These are phyloP conservation scores for Neodiprion fabricii DNA, from an alignment of 1,140 invertebrate genomes.

Conservation along the genomic window DNA sequence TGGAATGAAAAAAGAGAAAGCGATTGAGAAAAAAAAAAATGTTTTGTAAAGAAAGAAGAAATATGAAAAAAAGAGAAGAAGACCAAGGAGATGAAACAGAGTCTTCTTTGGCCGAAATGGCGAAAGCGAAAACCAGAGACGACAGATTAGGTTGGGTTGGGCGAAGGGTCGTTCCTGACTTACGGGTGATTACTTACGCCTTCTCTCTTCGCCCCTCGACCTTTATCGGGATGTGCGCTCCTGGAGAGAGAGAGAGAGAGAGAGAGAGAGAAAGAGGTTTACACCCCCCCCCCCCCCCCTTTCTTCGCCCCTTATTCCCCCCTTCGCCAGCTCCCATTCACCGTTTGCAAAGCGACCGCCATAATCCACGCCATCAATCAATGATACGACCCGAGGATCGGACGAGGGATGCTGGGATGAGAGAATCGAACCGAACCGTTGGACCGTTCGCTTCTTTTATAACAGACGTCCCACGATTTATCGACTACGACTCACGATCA, in stretches of 20 bases:
- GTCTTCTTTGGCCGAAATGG: background rate
- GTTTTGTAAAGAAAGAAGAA: background rate
- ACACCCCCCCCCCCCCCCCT: too few relatives aligned
- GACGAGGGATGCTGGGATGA: too few relatives aligned
- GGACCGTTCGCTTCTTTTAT: too few relatives aligned
- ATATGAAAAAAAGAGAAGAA: background rate
- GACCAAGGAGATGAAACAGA: background rate
- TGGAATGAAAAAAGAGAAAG: background rate
- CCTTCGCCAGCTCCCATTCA: background rate
- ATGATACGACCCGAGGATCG: background rate
- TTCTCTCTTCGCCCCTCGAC: background rate
- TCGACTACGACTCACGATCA: too few relatives aligned
- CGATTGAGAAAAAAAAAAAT: background rate
- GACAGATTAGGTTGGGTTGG: background rate
- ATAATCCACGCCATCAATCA: background rate
- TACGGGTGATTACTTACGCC: background rate
- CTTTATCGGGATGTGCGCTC: too few relatives aligned
- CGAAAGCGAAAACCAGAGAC: background rate
- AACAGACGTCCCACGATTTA: too few relatives aligned
- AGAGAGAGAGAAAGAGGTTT: too few relatives aligned
- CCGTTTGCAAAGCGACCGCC: constrained; percentile 1
- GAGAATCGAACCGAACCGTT: too few relatives aligned
- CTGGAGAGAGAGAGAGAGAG: too few relatives aligned
- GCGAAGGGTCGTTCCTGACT: background rate
- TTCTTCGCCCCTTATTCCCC: background rate